Evolutionary conservation across 2,797 vertebrate genomes (phyloP).

Genomic region (Cossypha heuglini): DNA sequence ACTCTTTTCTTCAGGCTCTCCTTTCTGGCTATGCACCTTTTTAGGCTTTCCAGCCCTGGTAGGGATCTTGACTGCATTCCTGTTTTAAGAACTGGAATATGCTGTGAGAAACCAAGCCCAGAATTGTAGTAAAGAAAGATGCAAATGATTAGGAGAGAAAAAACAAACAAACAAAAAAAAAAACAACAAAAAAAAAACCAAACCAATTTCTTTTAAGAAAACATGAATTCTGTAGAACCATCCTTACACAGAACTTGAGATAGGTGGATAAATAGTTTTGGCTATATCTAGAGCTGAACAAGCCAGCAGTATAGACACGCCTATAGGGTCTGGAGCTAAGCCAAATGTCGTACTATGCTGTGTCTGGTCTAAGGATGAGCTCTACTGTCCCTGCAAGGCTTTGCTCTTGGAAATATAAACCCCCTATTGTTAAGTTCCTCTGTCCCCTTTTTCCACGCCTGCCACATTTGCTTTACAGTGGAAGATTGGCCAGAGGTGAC

Average conservation of each 20-base stretch:
- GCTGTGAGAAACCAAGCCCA: background rate
- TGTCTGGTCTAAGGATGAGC: background rate
- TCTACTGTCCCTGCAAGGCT: background rate
- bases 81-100: background rate
- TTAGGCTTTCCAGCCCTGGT: background rate
- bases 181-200: too few relatives aligned
- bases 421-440: background rate
- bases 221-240: background rate
- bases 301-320: background rate
- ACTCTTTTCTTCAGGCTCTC: background rate
- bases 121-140: background rate
- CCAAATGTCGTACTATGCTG: rapidly evolving
- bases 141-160: rapidly evolving
- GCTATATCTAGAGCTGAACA: background rate
- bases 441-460: background rate
- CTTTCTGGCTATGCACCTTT: background rate
- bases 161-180: background rate
- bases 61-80: background rate
- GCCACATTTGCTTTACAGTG: background rate
- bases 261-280: background rate
- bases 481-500: background rate
- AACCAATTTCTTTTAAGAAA: background rate
- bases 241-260: background rate
- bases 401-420: background rate
- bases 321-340: background rate